Evolutionary conservation across 2,888 invertebrate species (phyloP), one percentile per base, ranked within the genome.

Genomic region (Cerastoderma edule): DNA sequence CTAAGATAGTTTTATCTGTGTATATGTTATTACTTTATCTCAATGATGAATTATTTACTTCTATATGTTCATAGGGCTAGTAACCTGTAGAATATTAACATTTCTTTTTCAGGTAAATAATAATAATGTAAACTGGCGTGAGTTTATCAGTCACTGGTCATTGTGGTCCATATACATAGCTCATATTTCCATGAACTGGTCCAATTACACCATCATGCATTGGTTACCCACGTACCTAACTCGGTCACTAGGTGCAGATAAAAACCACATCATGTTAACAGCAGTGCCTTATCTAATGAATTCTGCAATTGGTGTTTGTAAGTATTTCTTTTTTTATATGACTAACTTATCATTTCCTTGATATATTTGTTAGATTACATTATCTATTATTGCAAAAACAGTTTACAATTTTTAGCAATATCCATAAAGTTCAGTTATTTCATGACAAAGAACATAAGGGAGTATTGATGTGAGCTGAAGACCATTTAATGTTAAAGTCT

Each of bases 131-230:
- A 92, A 94, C 46, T 95, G 95, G 95, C 93, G 93, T 19, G 95
- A 95, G 89, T 95, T 95, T 85, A 92, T 96, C 56, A 92, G 94
- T 50, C 95, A 95, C 88, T 95, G 95, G 95, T 95, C 95, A 0
- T 92, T 96, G 33, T 95, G 95, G 95, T 95, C 96, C 5, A 94
- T 96, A 83, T 96, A 96, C 87, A 94, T 95, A 72, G 96, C 96
- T 39, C 96, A 96, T 92, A 96, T 96, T 91, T 95, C 95, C 33
- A 96, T 96, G 96, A 96, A 96, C 91, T 96, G 96, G 96, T 95
- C 95, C 67, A 96, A 95, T 87, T 96, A 96, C 89, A 96, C 96
- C 80, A 95, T 96, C 85, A 96, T 96, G 95, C 95, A 95, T 89
- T 96, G 96, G 96, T 92, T 96, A 79, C 96, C 96, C 3, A 96